A percentile compares a stretch with the other conserved stretches of the same genome.
Conservation (phyloP, 2,797 vertebrate genomes). For the Limosa lapponica region DNA sequence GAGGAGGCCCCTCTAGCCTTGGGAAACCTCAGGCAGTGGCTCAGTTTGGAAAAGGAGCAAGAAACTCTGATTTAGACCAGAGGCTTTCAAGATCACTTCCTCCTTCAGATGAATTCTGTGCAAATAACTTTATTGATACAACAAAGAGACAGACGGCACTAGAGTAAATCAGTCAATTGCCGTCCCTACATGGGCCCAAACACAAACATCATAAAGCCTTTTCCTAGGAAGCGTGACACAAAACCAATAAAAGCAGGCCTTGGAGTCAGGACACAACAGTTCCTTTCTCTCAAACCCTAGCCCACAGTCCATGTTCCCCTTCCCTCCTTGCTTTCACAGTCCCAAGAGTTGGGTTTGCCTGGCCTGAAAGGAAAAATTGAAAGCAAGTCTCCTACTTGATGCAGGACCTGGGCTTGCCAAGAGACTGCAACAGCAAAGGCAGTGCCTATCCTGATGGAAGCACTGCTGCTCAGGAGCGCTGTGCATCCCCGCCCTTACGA, state of each 20-base stretch:
- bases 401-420: background rate
- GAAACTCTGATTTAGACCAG: background rate
- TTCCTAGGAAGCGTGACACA: background rate
- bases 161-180: background rate
- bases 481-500: accelerated
- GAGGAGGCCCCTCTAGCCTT: too few relatives aligned
- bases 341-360: background rate
- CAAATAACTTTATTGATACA: slow-evolving; percentile 21
- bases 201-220: background rate
- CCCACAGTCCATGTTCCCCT: background rate
- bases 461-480: background rate
- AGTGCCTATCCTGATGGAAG: background rate
- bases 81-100: background rate
- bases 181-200: background rate
- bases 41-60: background rate
- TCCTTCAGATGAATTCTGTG: background rate
- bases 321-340: background rate
- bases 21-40: background rate
- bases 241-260: background rate
- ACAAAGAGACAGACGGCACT: background rate
- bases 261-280: background rate
- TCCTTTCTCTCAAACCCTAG: background rate
- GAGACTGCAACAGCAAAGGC: background rate
- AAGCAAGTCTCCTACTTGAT: background rate
- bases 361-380: background rate